Evolutionary conservation across 2,797 vertebrate species (phyloP).

Genomic region (Ciconia nigra): DNA sequence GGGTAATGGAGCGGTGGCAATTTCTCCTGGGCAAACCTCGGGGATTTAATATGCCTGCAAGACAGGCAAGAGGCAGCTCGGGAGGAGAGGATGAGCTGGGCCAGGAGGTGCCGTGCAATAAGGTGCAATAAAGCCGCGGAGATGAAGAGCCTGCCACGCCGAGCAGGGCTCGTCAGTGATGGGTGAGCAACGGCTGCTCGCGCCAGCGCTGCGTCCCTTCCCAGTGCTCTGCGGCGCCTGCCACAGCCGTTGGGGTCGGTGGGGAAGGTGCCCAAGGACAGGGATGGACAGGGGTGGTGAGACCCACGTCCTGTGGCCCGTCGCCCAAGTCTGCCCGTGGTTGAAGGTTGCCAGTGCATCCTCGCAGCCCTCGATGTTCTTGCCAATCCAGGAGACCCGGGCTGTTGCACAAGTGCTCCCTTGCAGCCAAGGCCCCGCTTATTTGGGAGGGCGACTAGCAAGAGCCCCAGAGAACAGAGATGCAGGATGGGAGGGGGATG

Average conservation of each 20-base stretch:
- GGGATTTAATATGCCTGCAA: conserved; percentile 37
- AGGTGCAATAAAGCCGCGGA: not conserved
- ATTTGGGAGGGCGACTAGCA: not conserved
- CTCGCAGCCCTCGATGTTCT: not conserved
- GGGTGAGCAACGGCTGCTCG: fast-evolving
- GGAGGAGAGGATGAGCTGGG: not conserved
- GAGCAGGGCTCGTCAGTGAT: not conserved
- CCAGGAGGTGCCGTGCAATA: not conserved
- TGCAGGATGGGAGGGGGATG: not conserved
- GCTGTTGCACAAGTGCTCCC: not conserved
- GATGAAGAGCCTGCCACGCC: not conserved
- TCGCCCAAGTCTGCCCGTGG: not conserved
- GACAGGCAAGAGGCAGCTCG: not conserved
- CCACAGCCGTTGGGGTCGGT: not conserved
- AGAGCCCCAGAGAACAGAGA: not conserved
- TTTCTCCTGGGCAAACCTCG: not conserved
- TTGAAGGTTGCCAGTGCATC: not conserved
- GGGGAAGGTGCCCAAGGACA: not conserved
- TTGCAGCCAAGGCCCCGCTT: not conserved
- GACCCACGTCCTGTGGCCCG: not conserved
- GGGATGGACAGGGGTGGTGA: not conserved
- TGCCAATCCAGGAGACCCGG: not conserved
- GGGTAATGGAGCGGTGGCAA: conserved; percentile 25
- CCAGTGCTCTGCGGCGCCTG: not conserved
- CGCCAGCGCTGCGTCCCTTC: fast-evolving